A percentile compares a stretch with the other conserved stretches of the same genome.
Conservation (phyloP, 1,140 invertebrate species). For the Euura saliciscinereae region DNA sequence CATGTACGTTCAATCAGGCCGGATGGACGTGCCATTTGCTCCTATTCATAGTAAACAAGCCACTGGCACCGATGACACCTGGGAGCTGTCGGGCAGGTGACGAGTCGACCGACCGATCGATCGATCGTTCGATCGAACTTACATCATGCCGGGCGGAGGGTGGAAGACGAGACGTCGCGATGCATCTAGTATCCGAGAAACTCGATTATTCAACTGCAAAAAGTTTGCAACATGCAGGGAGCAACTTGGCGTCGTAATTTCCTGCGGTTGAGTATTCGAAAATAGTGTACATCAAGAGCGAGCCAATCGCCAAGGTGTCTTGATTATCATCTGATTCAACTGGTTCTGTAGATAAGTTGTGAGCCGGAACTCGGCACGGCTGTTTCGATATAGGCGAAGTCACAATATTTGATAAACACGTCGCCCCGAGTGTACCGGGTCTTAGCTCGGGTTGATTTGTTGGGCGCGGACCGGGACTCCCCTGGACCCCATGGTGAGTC, state of each 20-base stretch:
- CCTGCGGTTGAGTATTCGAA: not conserved
- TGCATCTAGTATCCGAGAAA: not conserved
- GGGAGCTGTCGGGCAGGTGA: not conserved
- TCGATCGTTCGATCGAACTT: not conserved
- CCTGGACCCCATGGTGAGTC: not conserved
- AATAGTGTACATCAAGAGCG: not conserved
- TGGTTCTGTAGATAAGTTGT: too few species aligned
- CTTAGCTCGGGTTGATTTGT: not conserved
- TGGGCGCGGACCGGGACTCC: not conserved
- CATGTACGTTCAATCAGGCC: not conserved
- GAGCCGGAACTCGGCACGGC: too few species aligned
- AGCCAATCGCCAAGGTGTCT: too few species aligned
- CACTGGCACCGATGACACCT: not conserved
- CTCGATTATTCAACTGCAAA: not conserved
- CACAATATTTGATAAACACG: slow-evolving; percentile 2
- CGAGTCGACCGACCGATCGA: too few species aligned
- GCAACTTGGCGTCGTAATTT: not conserved
- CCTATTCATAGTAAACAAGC: slow-evolving; percentile 1
- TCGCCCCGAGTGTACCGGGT: not conserved
- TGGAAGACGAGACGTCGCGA: too few species aligned
- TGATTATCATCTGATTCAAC: too few species aligned
- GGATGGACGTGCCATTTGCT: not conserved
- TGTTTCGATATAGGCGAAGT: not conserved
- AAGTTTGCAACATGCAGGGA: not conserved
- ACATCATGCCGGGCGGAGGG: not conserved